Conservation (phyloP, 1,140 invertebrate species). For the Zelostemma sp. region DNA sequence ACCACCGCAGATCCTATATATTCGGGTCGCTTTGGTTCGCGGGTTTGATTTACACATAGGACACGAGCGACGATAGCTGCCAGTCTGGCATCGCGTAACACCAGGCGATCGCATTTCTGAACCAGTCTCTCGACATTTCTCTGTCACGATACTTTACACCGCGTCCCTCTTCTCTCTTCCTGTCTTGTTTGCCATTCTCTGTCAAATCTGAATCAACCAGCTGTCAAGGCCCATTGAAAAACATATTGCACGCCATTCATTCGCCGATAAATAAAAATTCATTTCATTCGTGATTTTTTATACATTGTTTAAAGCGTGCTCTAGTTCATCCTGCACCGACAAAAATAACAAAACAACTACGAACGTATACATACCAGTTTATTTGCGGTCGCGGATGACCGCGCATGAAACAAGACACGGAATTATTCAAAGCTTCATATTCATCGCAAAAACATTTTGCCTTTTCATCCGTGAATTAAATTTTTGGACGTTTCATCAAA, state of each 20-base stretch:
- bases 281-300: too few relatives aligned
- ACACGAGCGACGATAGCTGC: conserved; percentile 40
- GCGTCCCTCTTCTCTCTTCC: conserved; percentile 12
- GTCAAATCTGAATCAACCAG: conserved; percentile 29
- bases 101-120: conserved; percentile 53
- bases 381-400: too few relatives aligned
- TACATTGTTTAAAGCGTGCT: too few relatives aligned
- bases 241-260: conserved; percentile 2
- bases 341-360: too few relatives aligned
- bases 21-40: conserved; percentile 40
- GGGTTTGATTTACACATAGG: conserved; percentile 48
- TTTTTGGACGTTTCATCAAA: too few relatives aligned
- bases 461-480: too few relatives aligned
- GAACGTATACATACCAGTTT: too few relatives aligned
- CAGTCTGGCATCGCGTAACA: conserved; percentile 48
- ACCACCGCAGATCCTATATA: conserved; percentile 36
- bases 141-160: conserved; percentile 44
- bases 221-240: conserved; percentile 27
- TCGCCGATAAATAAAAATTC: background rate
- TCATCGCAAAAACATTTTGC: too few relatives aligned
- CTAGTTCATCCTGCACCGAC: too few relatives aligned
- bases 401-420: too few relatives aligned
- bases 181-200: conserved; percentile 33
- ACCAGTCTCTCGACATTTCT: conserved; percentile 53
- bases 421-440: too few relatives aligned